Evolutionary conservation across 1,140 invertebrate genomes (phyloP).

Genomic region (Paramacrobiotus metropolitanus): DNA sequence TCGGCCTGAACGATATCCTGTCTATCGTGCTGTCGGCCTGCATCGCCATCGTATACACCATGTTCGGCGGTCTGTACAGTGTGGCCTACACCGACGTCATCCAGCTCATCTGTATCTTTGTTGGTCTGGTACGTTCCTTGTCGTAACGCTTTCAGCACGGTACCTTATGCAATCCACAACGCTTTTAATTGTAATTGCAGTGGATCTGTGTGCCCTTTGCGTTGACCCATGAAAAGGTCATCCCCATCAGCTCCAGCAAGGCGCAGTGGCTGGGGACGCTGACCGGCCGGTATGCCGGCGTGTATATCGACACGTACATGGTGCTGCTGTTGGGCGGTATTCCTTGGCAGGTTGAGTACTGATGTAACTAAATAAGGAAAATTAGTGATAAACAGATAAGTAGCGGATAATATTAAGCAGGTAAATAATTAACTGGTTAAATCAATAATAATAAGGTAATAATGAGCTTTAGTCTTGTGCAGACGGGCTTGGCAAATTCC

Average conservation of each 20-base stretch:
- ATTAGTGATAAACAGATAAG: no score
- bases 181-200: constrained; percentile 28
- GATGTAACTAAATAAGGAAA: no score
- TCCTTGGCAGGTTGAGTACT: constrained; percentile 75
- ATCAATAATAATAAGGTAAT: no score
- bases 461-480: no score
- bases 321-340: constrained; percentile 87
- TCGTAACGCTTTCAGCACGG: no score
- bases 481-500: no score
- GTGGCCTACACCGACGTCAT: constrained; percentile 98
- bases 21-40: constrained; percentile 82
- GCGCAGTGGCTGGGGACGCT: constrained; percentile 72
- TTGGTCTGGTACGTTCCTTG: constrained; percentile 56
- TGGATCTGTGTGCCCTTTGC: constrained; percentile 96
- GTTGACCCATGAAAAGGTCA: constrained; percentile 55
- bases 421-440: no score
- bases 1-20: constrained; percentile 71
- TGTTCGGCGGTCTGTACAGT: constrained; percentile 88
- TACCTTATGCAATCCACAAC: no score
- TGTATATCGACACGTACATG: constrained; percentile 70
- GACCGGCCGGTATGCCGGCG: constrained; percentile 42
- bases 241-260: constrained; percentile 45
- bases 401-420: no score
- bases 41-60: constrained; percentile 87
- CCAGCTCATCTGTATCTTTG: constrained; percentile 92